Evolutionary conservation across 2,797 vertebrate species (phyloP), one percentile per base, ranked within the genome.

Genomic region (Pempheris klunzingeri): DNA sequence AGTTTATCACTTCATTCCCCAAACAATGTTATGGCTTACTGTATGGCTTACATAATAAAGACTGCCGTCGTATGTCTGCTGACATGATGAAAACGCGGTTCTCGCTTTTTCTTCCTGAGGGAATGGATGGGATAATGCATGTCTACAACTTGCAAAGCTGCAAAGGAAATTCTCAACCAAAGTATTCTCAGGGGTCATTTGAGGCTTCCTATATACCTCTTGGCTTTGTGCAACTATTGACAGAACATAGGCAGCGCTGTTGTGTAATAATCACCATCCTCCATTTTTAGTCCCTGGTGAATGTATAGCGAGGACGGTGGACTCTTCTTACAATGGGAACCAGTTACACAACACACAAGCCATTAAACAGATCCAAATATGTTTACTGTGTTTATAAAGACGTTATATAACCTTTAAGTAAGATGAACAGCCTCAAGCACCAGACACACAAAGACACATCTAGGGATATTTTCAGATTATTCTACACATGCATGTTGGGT

Each of bases 281-380:
- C 34, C 28, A 22, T 49, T 50, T 64, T 57, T 43, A 47, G 30
- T 52, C 28, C 2, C 10, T 4, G 2, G 6, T 65, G 22, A 43
- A 60, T 50, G 24, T 28, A 62, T n/a, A 32, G 24, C 71, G 24
- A 4, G 43, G 13, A 38, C 4, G 24, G 24, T 0, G 1, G 14
- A 38, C 39, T 46, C 3, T 0, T 77, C 34, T 67, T 52, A 17
- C 32, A 74, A 67, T 43, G 44, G 44, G 8, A 47, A 9, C 50
- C 30, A 50, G 36, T 65, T 64, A 73, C 53, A 64, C 64, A 73
- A 72, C 47, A 63, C 70, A 58, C 34, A 71, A 46, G 52, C 43
- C 52, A 61, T 44, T 38, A 69, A 71, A 41, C 20, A 36, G 44
- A 22, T n/a, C 15, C 30, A 47, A 53, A 57, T 2, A 28, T n/a